These are phyloP conservation scores for Bombus difficillimus DNA, from an alignment of 1,140 invertebrate genomes.

Conservation along the genomic window DNA sequence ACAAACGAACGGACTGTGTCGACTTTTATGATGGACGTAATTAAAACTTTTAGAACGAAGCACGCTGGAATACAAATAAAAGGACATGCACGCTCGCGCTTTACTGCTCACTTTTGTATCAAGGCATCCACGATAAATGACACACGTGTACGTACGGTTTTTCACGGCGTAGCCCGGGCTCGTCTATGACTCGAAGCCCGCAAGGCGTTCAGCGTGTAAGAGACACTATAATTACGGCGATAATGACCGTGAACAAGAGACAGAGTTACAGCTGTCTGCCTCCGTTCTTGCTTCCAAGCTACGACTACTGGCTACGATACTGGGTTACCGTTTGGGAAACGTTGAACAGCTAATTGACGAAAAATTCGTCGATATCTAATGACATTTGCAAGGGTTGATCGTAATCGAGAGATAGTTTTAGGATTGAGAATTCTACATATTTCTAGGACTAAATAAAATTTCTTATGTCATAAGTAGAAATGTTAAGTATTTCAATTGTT, in stretches of 20 bases:
- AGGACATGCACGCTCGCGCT: constrained; percentile 35
- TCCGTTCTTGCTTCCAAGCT: neutral
- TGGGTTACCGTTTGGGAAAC: too few relatives aligned
- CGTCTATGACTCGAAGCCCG: constrained; percentile 52
- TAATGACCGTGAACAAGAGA: constrained; percentile 64
- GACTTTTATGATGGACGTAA: constrained; percentile 70
- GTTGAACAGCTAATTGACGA: neutral
- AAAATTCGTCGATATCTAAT: neutral
- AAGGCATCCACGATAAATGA: constrained; percentile 53
- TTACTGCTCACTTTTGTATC: constrained; percentile 34
- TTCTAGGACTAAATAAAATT: too few relatives aligned
- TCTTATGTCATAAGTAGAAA: too few relatives aligned
- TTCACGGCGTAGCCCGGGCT: constrained; percentile 31
- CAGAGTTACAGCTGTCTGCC: constrained; percentile 38
- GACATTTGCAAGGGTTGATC: too few relatives aligned
- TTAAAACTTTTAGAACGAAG: constrained; percentile 70
- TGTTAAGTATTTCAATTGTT: too few relatives aligned
- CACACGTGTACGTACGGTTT: constrained; percentile 54
- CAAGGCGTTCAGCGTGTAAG: constrained; percentile 54
- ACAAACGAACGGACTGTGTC: constrained; percentile 67
- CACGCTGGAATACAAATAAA: constrained; percentile 65
- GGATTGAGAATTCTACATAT: too few relatives aligned
- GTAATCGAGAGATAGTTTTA: too few relatives aligned
- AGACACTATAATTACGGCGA: constrained; percentile 65
- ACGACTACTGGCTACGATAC: neutral